Base-by-base conservation (phyloP, 1,140 invertebrate genomes). In the Solen grandis region DNA sequence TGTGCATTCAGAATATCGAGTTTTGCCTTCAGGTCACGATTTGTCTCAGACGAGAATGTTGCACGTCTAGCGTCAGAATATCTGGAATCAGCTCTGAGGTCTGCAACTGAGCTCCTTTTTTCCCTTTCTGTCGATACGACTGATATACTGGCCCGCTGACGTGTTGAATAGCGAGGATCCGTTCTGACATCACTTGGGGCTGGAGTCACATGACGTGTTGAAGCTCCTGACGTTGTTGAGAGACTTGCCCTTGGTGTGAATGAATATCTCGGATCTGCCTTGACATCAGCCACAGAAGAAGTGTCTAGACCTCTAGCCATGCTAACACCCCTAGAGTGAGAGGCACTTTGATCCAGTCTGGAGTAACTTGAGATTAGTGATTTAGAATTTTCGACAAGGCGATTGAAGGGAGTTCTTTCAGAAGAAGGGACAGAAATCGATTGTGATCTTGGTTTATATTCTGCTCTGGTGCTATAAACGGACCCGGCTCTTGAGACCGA, bases 21-120 rank as follows among this genome's bases (percentile, higher is more conserved):
- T 38, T 78, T 78, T 4, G 63, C 59, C 31, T 78, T 66, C 46
- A 78, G 52, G 27, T 69, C 75, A 1, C 38, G 50, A 60, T 78
- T 78, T 29, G 27, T 29, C 13, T 29, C 10, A 5, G 46, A 25
- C 4, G 65, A 41, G 46, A 78, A 59, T 1, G 75, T 66, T 59
- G 75, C 46, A 22, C 75, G 31, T n/a, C 74, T 52, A 1, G 50
- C 60, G 0, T 41, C 13, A 5, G 65, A 65, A 29, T 69, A 78
- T 10, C 65, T 41, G 19, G 75, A 31, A 36, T 69, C 63, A 8
- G 25, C 16, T 25, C 50, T 33, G 1, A 69, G 27, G 29, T 25
- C 35, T 19, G 38, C 14, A 33, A 46, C 29, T 33, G 65, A 60
- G n/a, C 41, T 19, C 8, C 41, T 8, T 46, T 46, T 46, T 46